Percentiles rank a stretch among this genome's conserved stretches.
phyloP scores from a whole-genome alignment of 2,888 invertebrate genomes.

The Torymus tubicola region DNA sequence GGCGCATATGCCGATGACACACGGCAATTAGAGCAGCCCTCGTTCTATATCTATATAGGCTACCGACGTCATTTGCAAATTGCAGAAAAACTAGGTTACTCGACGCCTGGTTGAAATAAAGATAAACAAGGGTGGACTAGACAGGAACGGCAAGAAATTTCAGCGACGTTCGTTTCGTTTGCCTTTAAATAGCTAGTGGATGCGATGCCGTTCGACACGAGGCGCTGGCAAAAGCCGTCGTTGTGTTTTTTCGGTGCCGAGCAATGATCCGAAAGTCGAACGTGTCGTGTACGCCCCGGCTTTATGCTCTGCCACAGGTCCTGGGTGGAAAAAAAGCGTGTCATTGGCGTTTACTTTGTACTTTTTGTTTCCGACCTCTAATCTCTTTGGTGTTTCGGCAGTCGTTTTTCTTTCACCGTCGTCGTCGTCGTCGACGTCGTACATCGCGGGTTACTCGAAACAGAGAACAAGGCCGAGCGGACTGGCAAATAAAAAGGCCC shows the following conservation, averaged over 20 bases:
- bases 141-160: background rate
- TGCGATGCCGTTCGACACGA: background rate
- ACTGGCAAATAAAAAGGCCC: constrained; percentile 33
- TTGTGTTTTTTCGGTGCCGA: too few species aligned
- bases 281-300: background rate
- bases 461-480: constrained; percentile 13
- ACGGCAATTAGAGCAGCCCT: too few species aligned
- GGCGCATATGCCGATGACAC: too few species aligned
- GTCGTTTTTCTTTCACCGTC: constrained; percentile 6
- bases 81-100: too few species aligned
- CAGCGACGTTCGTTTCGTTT: background rate
- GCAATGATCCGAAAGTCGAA: constrained; percentile 31
- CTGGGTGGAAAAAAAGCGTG: constrained; percentile 22
- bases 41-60: too few species aligned
- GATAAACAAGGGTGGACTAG: too few species aligned
- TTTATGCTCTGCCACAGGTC: constrained; percentile 3
- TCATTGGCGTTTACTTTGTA: constrained; percentile 28
- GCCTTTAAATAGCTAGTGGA: constrained; percentile 1
- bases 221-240: too few species aligned
- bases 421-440: too few species aligned
- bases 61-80: too few species aligned
- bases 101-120: too few species aligned
- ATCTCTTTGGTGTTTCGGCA: constrained; percentile 11
- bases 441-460: background rate
- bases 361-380: background rate